Base-by-base conservation (phyloP, 2,113 vertebrate genomes). In the Callopanchax toddi region DNA sequence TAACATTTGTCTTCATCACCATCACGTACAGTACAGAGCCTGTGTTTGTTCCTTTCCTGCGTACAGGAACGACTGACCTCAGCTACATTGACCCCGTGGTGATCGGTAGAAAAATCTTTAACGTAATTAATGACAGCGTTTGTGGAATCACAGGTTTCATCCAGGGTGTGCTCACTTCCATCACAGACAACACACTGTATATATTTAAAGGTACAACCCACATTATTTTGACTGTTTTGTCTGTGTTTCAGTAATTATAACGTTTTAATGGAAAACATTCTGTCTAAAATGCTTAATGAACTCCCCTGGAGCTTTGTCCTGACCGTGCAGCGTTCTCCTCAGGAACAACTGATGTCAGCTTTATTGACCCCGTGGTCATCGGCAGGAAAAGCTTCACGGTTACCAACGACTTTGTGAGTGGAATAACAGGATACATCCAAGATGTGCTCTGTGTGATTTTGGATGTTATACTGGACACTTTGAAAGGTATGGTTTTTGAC, bases 1-100 rank as follows among this genome's bases (percentile, higher is more conserved):
- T n/a, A n/a, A n/a, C n/a, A n/a, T n/a, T n/a, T n/a, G n/a, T n/a
- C n/a, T n/a, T n/a, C n/a, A n/a, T n/a, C n/a, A n/a, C n/a, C n/a
- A n/a, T n/a, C n/a, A n/a, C n/a, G n/a, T n/a, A n/a, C n/a, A n/a
- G n/a, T n/a, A n/a, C n/a, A n/a, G n/a, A n/a, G n/a, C n/a, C n/a
- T n/a, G n/a, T n/a, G n/a, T n/a, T n/a, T n/a, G n/a, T n/a, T n/a
- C n/a, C n/a, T n/a, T n/a, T n/a, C n/a, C n/a, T n/a, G n/a, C n/a
- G 11, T 82, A 82, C 60, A 90, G 89, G 85, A 82, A 73, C 54
- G 4, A 15, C 36, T 3, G 81, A 88, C 43, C 1, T 89, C 8
- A 85, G 74, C 57, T 81, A 71, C 55, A 71, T 87, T 3, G 79
- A 90, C 44, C 89, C 87, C 1, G 86, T 87, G 36, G 48, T 75